Evolutionary conservation across 37 sponge, comb jelly and placozoan genomes (phyloP).

Genomic region (Beroe forskalii): DNA sequence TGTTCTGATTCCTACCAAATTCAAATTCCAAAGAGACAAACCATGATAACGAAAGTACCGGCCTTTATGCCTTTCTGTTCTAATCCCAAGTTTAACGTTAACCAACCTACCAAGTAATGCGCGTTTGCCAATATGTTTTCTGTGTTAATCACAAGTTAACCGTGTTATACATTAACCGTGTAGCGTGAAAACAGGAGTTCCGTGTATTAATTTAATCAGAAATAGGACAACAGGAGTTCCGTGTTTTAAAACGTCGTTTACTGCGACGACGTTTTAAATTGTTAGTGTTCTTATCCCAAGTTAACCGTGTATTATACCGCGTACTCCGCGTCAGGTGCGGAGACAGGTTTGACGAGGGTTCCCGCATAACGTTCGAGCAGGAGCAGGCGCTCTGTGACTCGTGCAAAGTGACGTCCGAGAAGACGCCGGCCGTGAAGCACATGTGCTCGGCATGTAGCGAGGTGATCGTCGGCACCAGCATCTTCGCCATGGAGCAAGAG

Average conservation of each 20-base stretch:
- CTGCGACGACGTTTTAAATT: background rate
- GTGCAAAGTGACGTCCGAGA: background rate
- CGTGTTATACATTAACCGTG: too few species aligned
- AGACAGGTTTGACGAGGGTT: conserved; percentile 42
- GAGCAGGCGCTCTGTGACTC: background rate
- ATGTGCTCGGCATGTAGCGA: background rate
- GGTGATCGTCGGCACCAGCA: conserved; percentile 26
- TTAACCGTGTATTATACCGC: background rate
- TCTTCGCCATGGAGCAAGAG: conserved; percentile 40
- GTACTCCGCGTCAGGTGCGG: background rate
- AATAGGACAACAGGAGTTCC: too few species aligned
- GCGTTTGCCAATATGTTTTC: too few species aligned
- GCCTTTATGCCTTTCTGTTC: too few species aligned
- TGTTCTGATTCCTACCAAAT: too few species aligned
- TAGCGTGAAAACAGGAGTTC: too few species aligned
- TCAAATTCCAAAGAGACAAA: too few species aligned
- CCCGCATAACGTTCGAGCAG: conserved; percentile 23
- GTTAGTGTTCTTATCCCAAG: background rate
- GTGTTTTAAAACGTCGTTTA: background rate
- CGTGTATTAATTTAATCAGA: too few species aligned
- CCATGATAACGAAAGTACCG: too few species aligned
- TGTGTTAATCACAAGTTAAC: too few species aligned
- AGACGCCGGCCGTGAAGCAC: background rate
- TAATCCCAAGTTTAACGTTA: too few species aligned
- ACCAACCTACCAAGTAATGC: too few species aligned